Conservation (phyloP, 2,888 invertebrate genomes). For the Neoscelio sp. region DNA sequence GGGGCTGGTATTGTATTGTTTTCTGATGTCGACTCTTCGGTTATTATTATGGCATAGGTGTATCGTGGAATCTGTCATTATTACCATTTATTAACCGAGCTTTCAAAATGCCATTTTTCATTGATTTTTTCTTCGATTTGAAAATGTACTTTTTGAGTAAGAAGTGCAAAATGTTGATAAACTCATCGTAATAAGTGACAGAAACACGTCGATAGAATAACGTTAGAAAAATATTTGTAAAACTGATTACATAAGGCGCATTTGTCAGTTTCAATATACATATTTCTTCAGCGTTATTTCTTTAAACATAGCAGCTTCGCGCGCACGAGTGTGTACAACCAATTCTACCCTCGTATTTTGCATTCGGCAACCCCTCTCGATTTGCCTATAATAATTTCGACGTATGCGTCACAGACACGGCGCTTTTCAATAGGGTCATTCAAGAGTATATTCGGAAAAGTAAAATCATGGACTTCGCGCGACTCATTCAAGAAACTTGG, state of each 20-base stretch:
- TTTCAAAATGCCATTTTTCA: too few species aligned
- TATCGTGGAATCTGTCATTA: too few species aligned
- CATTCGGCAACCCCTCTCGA: slow-evolving; percentile 65
- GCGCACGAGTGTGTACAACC: slow-evolving; percentile 28
- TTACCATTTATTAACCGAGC: too few species aligned
- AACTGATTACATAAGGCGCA: slow-evolving; percentile 47
- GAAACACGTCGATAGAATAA: too few species aligned
- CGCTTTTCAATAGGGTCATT: slow-evolving; percentile 54
- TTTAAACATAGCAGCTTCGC: slow-evolving; percentile 52
- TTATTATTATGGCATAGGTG: too few species aligned
- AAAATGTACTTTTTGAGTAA: too few species aligned
- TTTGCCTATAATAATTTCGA: slow-evolving; percentile 74
- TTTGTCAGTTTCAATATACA: slow-evolving; percentile 43
- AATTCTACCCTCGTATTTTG: slow-evolving; percentile 62
- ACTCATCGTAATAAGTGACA: too few species aligned
- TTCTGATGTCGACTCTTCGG: too few species aligned
- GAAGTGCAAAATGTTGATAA: too few species aligned
- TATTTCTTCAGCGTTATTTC: slow-evolving; percentile 43
- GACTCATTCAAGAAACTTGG: slow-evolving; percentile 50
- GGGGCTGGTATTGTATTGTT: too few species aligned
- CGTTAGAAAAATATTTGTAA: slow-evolving; percentile 30
- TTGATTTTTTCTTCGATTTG: too few species aligned
- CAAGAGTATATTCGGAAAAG: slow-evolving; percentile 60
- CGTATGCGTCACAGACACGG: slow-evolving; percentile 65
- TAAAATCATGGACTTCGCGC: slow-evolving; percentile 30